phyloP scores from a whole-genome alignment of 2,113 vertebrate genomes.

The Cyanoramphus novaezelandiae region DNA sequence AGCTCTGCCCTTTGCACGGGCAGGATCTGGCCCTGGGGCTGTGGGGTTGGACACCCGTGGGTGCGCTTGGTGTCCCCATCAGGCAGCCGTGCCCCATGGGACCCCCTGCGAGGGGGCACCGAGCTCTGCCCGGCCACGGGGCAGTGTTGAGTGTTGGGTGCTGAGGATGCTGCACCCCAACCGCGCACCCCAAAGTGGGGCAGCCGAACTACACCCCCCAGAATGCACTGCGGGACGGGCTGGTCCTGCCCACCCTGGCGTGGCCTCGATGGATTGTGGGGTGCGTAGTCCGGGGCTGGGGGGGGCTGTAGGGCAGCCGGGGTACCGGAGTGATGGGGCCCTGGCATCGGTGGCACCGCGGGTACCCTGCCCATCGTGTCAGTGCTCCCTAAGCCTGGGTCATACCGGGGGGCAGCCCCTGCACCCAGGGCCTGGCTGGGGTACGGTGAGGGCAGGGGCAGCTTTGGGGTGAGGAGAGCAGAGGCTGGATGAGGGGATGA shows the following conservation, averaged over 20 bases:
- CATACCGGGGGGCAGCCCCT: background rate
- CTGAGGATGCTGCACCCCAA: background rate
- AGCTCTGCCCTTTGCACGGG: accelerated
- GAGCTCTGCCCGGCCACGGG: accelerated
- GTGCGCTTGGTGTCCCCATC: accelerated
- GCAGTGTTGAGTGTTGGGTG: background rate
- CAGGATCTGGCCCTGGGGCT: background rate
- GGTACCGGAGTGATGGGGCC: background rate
- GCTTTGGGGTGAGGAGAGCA: background rate
- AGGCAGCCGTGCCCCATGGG: background rate
- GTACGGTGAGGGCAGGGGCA: background rate
- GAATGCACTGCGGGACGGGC: background rate
- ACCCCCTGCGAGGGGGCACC: accelerated
- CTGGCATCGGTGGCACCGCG: accelerated
- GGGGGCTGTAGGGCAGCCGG: background rate
- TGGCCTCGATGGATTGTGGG: background rate
- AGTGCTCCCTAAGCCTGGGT: background rate
- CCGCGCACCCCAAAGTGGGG: background rate
- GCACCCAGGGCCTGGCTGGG: background rate
- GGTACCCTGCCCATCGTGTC: background rate
- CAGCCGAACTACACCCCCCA: background rate
- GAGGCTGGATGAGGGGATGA: background rate
- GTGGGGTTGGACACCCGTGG: accelerated
- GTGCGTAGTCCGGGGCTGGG: background rate
- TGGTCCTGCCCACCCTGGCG: background rate